Base-by-base conservation (phyloP, 2,113 vertebrate species). In the Corythaeola cristata region DNA sequence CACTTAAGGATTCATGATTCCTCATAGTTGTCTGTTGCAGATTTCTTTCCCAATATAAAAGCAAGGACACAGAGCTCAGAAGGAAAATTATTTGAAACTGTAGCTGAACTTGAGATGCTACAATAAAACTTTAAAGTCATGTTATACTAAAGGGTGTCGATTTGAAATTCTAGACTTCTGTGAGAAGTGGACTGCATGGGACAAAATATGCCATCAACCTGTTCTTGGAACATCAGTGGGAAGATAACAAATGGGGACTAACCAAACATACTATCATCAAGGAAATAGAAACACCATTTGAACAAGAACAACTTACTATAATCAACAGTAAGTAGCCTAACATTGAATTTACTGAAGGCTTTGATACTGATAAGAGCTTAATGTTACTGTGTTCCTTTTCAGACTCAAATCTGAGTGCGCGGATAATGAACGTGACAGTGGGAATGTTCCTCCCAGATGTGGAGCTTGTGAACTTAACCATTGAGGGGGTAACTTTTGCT, bases 391-490 rank as follows among this genome's bases (percentile, higher is more conserved):
- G 1, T 66, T 85, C 13, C 21, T 82, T 77, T 82, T 49, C 80
- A 97, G 98, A 97, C 7, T 98, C 98, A 24, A 93, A 97, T 77
- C 74, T 96, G 3, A 82, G 86, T 22, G 67, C 75, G 2, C 59
- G n/a, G 28, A 19, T 97, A 39, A 98, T 99, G 88, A 98, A 97
- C 69, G 66, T 98, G 18, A 74, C 95, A 8, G 59, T 98, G 12
- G 98, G 98, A 60, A 94, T 75, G 0, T 98, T 99, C 45, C 93
- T 98, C 5, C 67, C 92, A 39, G 99, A 99, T 53, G 98, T 98
- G 69, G 89, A 77, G 15, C 96, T 99, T 30, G 27, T 98, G n/a
- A 98, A 98, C 58, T 59, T 99, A 30, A 97, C 97, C 18, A 85
- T 98, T 90, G 89, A 82, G 28, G 88, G 67, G 1, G 69, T 66